A percentile compares a stretch with the other conserved stretches of the same genome.
These are phyloP conservation scores for Datnioides undecimradiatus DNA, from an alignment of 2,113 vertebrate genomes.

Conservation along the genomic window DNA sequence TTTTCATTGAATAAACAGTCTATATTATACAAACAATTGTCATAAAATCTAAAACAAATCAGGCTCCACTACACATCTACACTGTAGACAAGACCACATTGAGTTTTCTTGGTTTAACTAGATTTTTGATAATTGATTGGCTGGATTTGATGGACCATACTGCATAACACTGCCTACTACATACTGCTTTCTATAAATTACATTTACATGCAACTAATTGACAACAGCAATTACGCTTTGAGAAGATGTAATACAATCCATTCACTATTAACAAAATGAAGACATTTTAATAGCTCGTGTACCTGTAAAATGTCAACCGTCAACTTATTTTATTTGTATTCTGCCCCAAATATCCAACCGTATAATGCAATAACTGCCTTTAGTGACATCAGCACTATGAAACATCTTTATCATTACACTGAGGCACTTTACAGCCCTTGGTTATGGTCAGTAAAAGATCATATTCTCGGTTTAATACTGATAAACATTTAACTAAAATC, in stretches of 20 bases:
- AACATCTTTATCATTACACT: background rate
- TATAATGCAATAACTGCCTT: background rate
- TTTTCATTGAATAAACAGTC: too few relatives aligned
- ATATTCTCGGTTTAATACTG: too few relatives aligned
- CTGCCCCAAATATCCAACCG: background rate
- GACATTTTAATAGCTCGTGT: background rate
- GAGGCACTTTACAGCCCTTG: too few relatives aligned
- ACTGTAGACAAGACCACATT: background rate
- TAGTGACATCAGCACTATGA: background rate
- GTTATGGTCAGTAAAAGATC: too few relatives aligned
- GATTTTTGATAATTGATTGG: background rate
- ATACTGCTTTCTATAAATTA: too few relatives aligned
- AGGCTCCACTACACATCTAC: background rate
- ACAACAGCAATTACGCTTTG: background rate
- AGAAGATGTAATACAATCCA: background rate
- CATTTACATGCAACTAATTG: background rate
- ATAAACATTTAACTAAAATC: background rate
- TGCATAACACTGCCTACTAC: background rate
- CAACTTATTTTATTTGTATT: background rate
- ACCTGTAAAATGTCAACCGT: background rate
- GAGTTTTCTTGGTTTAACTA: background rate
- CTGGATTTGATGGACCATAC: background rate
- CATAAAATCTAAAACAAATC: background rate
- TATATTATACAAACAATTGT: background rate
- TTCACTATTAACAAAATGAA: background rate